Evolutionary conservation across 1,140 invertebrate genomes (phyloP).

Genomic region (Scylla paramamosain): DNA sequence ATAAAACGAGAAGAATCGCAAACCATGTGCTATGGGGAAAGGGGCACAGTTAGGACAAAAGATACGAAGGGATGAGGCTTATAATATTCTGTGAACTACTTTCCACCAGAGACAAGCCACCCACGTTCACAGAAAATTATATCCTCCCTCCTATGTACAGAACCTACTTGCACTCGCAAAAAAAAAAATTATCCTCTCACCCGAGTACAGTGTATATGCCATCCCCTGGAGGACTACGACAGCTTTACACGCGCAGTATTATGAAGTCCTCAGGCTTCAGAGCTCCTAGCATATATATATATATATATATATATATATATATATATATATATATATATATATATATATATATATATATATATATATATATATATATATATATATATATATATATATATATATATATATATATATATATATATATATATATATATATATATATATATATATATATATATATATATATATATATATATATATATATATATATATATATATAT

Average conservation of each 20-base stretch:
- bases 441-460: constrained; percentile 7
- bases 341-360: constrained; percentile 26
- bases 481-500: constrained; percentile 17
- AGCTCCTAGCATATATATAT: too few relatives aligned
- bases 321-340: constrained; percentile 17
- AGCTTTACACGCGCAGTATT: too few relatives aligned
- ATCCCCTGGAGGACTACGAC: too few relatives aligned
- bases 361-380: constrained; percentile 26
- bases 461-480: constrained; percentile 17
- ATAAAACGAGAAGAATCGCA: background rate
- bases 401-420: constrained; percentile 26
- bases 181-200: background rate
- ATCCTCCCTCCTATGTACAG: too few relatives aligned
- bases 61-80: too few relatives aligned
- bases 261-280: too few relatives aligned
- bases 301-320: constrained; percentile 14
- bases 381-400: constrained; percentile 17
- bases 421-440: constrained; percentile 17
- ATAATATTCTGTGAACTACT: too few relatives aligned
- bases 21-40: background rate
- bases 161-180: too few relatives aligned
- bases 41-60: too few relatives aligned
- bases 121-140: too few relatives aligned
- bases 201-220: too few relatives aligned
- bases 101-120: too few relatives aligned